Evolutionary conservation across 2,888 invertebrate species (phyloP), one percentile per base, ranked within the genome.

Genomic region (Meteorus colon): DNA sequence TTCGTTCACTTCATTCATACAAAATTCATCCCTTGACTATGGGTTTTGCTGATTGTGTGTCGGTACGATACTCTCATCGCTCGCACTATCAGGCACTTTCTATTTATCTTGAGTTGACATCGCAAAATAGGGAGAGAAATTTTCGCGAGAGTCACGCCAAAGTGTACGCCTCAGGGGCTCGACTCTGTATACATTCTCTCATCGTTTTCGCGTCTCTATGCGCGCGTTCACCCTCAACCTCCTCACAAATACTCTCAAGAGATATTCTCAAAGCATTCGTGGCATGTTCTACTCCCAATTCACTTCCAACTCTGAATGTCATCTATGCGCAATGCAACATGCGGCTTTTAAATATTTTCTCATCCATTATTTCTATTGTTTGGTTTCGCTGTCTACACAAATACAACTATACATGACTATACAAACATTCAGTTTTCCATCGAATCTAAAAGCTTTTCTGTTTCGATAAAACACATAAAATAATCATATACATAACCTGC

Each of bases 311-410:
- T 79, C 74, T 70, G 76, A 77, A 75, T 75, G 70, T 73, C 63
- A 75, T 68, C 67, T 69, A 70, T 75, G 72, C 73, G 77, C 19
- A 55, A 74, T 76, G 55, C 62, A 72, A 37, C 65, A 79, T 78
- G 66, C 74, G 69, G 66, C 84, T 84, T 85, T 83, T 85, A 82
- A 85, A 86, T 87, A 84, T 85, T 86, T 85, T 85, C 82, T 82
- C 84, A 81, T 86, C 82, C 82, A 84, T 86, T 87, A 85, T 85
- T 86, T 84, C 86, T 86, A 87, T 86, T 86, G 85, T 84, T 85
- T 85, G 85, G 85, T 83, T 80, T 80, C 82, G 29, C 63, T 70
- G n/a, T 65, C n/a, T 55, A 55, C 19, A 55, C 19, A 55, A 8
- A 55, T 19, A 48, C 5, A 16, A 5, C 16, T 48, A 48, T 48